Evolutionary conservation across 2,113 vertebrate genomes (phyloP), one percentile per base, ranked within the genome.

Genomic region (Ictalurus furcatus): DNA sequence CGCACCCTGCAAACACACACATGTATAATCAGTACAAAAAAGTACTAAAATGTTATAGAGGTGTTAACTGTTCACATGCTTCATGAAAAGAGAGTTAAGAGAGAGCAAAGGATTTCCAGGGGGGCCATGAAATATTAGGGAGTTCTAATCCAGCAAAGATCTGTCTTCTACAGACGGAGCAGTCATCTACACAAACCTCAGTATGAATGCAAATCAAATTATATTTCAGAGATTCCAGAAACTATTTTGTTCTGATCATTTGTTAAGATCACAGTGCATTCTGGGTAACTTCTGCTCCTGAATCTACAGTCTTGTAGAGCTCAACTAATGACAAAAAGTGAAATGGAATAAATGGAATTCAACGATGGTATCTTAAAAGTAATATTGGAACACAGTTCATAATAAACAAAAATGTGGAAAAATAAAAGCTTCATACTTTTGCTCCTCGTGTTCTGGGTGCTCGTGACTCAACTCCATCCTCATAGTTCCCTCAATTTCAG

Each of bases 401-500:
- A 6, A 6, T 73, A 37, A 76, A 76, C 37, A 23, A 17, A 12
- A 48, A 44, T 58, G n/a, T 69, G 52, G 23, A 88, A 28, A 67
- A 91, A 65, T 14, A 48, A 44, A 54, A 61, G 30, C 25, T 69
- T 37, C 93, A 0, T 93, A 96, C 96, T 94, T 96, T 79, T 95
- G 95, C 63, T 99, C 97, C 12, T 97, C 96, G 17, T 96, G 96
- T 58, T 98, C 98, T 0, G 97, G 95, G 71, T 97, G 97, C 67
- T 99, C 98, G 91, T 98, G 88, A 92, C 97, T 97, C 88, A 99
- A 89, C 88, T 99, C 98, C 93, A 98, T 99, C 89, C 98, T 96
- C 98, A 99, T 99, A 0, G 97, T 97, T 34, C 98, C 98, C 94
- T 99, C 98, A 44, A 99, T 99, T 93, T 99, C 98, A 8, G 98